phyloP scores from a whole-genome alignment of 1,140 invertebrate genomes.

The Drosophila kurseongensis region DNA sequence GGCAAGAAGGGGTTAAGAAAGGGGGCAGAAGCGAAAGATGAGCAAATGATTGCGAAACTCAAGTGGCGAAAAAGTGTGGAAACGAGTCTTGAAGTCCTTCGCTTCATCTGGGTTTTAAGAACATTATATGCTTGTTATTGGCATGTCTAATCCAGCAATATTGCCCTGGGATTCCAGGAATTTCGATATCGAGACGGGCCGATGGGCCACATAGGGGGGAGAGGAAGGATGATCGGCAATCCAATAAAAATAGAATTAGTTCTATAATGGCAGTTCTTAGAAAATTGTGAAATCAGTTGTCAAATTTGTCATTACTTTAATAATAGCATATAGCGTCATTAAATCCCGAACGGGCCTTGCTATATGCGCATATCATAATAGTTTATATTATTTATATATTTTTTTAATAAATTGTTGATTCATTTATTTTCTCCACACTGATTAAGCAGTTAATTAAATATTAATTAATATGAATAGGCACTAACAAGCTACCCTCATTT shows the following conservation, averaged over 20 bases:
- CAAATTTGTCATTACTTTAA: neutral
- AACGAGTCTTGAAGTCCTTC: conserved; percentile 24
- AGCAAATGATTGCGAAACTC: conserved; percentile 61
- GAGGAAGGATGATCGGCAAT: neutral
- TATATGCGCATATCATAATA: too few relatives aligned
- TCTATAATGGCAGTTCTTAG: neutral
- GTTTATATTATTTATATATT: too few relatives aligned
- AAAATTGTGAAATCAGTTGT: neutral
- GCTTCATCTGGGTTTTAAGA: conserved; percentile 20
- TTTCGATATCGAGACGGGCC: conserved; percentile 14
- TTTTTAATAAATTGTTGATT: too few relatives aligned
- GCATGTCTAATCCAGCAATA: conserved; percentile 12
- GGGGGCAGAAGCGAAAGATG: conserved; percentile 18
- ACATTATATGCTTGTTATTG: conserved; percentile 25
- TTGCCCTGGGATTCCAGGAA: conserved; percentile 35
- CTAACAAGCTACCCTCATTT: too few relatives aligned
- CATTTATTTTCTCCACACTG: too few relatives aligned
- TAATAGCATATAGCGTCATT: too few relatives aligned
- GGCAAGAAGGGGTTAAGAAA: neutral
- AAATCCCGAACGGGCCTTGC: too few relatives aligned
- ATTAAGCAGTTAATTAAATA: too few relatives aligned
- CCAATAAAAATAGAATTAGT: neutral
- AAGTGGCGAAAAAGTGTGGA: conserved; percentile 39
- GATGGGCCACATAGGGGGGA: neutral
- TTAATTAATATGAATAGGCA: too few relatives aligned